Evolutionary conservation across 2,797 vertebrate genomes (phyloP), one percentile per base, ranked within the genome.

Genomic region (Sebastes oblongus): DNA sequence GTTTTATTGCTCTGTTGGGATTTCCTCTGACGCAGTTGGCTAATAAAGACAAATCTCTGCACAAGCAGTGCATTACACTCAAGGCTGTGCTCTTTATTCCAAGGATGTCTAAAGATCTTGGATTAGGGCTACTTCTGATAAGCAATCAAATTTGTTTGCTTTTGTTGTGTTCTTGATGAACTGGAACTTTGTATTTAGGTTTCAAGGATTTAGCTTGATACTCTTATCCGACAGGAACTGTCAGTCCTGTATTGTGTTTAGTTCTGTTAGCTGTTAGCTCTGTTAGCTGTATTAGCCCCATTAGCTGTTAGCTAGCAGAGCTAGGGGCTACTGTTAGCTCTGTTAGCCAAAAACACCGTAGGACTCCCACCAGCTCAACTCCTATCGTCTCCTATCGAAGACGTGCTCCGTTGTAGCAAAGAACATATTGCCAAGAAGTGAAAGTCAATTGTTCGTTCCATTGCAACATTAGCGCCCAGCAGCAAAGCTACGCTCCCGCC

Each of bases 11-110:
- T 67, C 78, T 25, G 14, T 4, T 54, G 89, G 80, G 83, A 85
- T 76, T 86, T 88, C 54, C 72, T 80, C 52, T 88, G 87, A 90
- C 34, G 72, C 78, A 80, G 30, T 77, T 65, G 20, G 7, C 58
- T 42, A 12, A 9, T 3, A 52, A 75, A 2, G 66, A 22, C 50
- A 68, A 50, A 58, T 8, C 0, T 66, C n/a, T n/a, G 4, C 5
- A 30, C 55, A 64, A 27, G n/a, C 58, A 8, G 50, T 1, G 13
- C 18, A 36, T 27, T 32, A 4, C 16, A 8, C 50, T 22, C 39
- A 27, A 39, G 50, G 25, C 25, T 50, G 68, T 11, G 7, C 9
- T 39, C 67, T 55, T 22, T 25, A 65, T 18, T 22, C 62, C 12
- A 58, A 46, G 65, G 59, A 24, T 32, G 32, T 4, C 22, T 27